Percentiles rank a stretch among this genome's conserved stretches.
Conservation (phyloP, 1,140 invertebrate species). For the Brachionus paranguensis region DNA sequence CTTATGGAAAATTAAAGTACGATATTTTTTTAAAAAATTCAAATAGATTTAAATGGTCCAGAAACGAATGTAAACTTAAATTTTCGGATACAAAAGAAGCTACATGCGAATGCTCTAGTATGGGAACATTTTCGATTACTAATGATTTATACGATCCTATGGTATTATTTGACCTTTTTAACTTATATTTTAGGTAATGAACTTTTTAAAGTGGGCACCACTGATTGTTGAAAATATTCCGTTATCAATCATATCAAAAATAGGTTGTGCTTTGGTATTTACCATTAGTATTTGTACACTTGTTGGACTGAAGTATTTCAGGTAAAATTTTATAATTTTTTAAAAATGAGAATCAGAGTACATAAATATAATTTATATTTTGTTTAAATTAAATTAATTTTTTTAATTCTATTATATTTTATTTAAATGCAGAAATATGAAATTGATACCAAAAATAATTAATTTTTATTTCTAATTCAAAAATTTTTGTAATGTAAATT, state of each 20-base stretch:
- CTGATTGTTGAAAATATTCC: slow-evolving; percentile 47
- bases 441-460: too few relatives aligned
- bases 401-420: too few relatives aligned
- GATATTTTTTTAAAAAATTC: not conserved
- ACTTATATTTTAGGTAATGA: not conserved
- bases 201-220: slow-evolving; percentile 50
- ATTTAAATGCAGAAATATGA: too few relatives aligned
- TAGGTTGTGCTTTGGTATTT: slow-evolving; percentile 50
- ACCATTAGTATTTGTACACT: slow-evolving; percentile 48
- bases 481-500: too few relatives aligned
- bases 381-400: too few relatives aligned
- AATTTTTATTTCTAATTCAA: too few relatives aligned
- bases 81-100: not conserved
- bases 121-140: slow-evolving; percentile 24
- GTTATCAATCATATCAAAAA: slow-evolving; percentile 53
- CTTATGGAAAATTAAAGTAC: not conserved
- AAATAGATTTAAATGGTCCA: slow-evolving; percentile 9
- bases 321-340: slow-evolving; percentile 42
- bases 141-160: slow-evolving; percentile 39
- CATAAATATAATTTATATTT: too few relatives aligned
- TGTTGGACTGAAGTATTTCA: slow-evolving; percentile 49
- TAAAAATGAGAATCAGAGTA: too few relatives aligned
- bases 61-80: not conserved
- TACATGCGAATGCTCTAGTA: not conserved
- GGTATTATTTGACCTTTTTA: not conserved